Evolutionary conservation across 2,113 vertebrate genomes (phyloP).

Genomic region (Capra hircus): DNA sequence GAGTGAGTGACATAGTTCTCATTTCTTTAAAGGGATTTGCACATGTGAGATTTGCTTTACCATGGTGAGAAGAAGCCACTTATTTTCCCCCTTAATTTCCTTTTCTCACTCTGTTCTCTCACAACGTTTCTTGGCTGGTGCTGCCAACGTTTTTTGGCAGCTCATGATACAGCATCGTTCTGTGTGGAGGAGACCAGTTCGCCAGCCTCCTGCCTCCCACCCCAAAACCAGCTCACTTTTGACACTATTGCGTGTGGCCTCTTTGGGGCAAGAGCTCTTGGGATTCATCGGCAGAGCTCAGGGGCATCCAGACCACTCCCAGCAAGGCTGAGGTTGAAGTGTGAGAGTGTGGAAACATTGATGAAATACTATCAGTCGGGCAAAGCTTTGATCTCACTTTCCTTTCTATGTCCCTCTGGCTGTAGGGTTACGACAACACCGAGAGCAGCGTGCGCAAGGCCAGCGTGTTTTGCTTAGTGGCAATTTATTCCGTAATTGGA

Average conservation of each 20-base stretch:
- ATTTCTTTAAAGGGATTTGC: neutral
- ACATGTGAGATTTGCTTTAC: neutral
- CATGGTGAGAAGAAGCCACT: neutral
- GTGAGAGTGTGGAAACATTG: neutral
- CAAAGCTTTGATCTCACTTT: conserved; percentile 41
- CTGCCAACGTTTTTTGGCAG: neutral
- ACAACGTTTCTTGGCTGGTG: fast-evolving
- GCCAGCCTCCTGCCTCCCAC: neutral
- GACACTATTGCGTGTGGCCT: neutral
- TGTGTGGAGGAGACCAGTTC: fast-evolving
- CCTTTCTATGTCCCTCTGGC: conserved; percentile 2
- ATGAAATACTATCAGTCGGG: neutral
- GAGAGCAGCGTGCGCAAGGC: conserved; percentile 98
- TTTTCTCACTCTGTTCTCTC: neutral
- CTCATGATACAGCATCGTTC: fast-evolving
- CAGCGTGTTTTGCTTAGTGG: conserved; percentile 96
- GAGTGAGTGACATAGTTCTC: too few species aligned
- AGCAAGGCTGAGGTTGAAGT: neutral
- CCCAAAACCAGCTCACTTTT: too few species aligned
- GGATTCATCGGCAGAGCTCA: neutral
- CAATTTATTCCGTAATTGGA: conserved; percentile 96
- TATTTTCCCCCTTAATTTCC: neutral
- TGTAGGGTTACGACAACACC: conserved; percentile 95
- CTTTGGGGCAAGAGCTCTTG: neutral
- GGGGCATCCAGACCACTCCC: neutral